Evolutionary conservation across 2,113 vertebrate genomes (phyloP).

Genomic region (Aleadryas rufinucha): DNA sequence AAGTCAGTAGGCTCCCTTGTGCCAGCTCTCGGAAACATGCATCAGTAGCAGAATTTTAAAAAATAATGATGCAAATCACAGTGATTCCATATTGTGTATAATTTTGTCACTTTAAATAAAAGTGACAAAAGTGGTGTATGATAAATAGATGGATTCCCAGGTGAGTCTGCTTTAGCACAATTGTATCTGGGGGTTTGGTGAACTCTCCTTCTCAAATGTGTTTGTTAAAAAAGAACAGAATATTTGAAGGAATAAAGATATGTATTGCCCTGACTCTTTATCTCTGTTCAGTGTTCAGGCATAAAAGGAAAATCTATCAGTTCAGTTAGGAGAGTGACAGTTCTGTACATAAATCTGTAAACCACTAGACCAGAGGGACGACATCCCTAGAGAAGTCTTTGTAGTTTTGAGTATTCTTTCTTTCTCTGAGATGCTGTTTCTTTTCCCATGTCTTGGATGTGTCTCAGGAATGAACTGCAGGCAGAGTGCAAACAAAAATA

Average conservation of each 20-base stretch:
- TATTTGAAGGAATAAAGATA: neutral
- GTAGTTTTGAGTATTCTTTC: neutral
- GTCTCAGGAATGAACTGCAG: neutral
- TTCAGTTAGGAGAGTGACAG: neutral
- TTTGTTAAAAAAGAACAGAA: neutral
- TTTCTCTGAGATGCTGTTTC: neutral
- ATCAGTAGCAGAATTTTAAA: neutral
- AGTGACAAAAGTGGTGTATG: neutral
- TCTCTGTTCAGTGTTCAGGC: neutral
- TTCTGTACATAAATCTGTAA: neutral
- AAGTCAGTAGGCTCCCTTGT: neutral
- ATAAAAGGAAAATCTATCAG: neutral
- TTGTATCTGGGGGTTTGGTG: neutral
- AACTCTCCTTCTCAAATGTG: neutral
- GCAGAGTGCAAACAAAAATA: neutral
- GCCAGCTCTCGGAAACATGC: neutral
- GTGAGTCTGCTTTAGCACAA: neutral
- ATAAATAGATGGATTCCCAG: neutral
- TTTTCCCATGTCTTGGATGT: neutral
- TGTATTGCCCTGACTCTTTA: neutral
- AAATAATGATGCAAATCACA: neutral
- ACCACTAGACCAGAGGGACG: neutral
- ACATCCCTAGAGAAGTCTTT: neutral
- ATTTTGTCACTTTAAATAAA: slow-evolving; percentile 14
- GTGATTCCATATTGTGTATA: neutral